phyloP scores from a whole-genome alignment of 2,113 vertebrate species.

The Cochlearius cochlearius region DNA sequence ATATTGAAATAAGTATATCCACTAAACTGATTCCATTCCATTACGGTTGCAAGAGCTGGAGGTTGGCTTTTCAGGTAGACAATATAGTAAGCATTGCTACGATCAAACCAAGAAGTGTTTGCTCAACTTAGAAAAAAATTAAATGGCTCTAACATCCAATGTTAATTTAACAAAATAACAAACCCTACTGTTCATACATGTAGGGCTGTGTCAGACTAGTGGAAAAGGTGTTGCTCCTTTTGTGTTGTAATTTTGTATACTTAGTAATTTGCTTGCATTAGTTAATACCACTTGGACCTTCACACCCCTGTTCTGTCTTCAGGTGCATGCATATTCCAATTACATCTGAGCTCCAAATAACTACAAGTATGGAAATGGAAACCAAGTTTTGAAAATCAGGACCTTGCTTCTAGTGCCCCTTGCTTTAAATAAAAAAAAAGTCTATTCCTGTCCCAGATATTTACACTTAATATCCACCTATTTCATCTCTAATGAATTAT shows the following conservation, averaged over 20 bases:
- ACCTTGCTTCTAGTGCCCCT: conserved; percentile 11
- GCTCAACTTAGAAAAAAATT: not conserved
- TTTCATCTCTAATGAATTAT: conserved; percentile 65
- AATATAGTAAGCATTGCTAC: not conserved
- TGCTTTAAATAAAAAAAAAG: conserved; percentile 39
- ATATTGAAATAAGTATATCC: not conserved
- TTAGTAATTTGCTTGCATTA: not conserved
- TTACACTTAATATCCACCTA: conserved; percentile 56
- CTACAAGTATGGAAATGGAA: not conserved
- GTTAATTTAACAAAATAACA: not conserved
- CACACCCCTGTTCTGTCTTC: not conserved
- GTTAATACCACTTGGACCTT: not conserved
- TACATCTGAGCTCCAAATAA: not conserved
- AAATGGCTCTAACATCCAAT: not conserved
- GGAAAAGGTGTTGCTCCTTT: not conserved
- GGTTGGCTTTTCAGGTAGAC: not conserved
- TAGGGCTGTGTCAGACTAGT: not conserved
- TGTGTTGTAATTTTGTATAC: not conserved
- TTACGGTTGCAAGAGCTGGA: not conserved
- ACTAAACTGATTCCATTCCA: not conserved
- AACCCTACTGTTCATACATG: not conserved
- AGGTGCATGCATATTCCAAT: not conserved
- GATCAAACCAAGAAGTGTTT: not conserved
- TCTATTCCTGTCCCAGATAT: conserved; percentile 46
- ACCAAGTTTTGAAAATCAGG: conserved; percentile 25